Percentiles rank a stretch among this genome's conserved stretches.
phyloP scores from a whole-genome alignment of 2,113 vertebrate species.

The Dryoscopus gambensis region DNA sequence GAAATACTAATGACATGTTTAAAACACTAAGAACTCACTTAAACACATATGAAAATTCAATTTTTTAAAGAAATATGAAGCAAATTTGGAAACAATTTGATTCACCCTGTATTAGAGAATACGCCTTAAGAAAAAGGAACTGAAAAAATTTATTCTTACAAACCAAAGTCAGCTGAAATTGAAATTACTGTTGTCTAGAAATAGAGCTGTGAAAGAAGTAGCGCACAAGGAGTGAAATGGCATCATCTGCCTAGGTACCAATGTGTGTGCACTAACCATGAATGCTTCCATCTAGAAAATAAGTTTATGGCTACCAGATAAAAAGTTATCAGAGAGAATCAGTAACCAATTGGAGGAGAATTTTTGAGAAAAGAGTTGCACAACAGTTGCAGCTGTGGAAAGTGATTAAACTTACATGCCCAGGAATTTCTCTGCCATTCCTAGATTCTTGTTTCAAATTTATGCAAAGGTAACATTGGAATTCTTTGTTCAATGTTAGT shows the following conservation, averaged over 20 bases:
- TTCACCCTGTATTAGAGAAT: not conserved
- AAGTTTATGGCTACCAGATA: not conserved
- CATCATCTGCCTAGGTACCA: not conserved
- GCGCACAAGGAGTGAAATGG: not conserved
- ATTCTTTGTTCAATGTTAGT: not conserved
- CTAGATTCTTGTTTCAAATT: not conserved
- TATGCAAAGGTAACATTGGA: not conserved
- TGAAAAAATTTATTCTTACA: not conserved
- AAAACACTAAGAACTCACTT: not conserved
- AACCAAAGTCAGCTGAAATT: not conserved
- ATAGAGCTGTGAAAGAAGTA: not conserved
- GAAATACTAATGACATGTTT: not conserved
- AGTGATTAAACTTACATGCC: not conserved
- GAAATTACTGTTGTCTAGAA: not conserved
- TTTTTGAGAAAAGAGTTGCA: not conserved
- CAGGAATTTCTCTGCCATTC: not conserved
- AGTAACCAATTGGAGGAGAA: not conserved
- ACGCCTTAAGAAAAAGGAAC: not conserved
- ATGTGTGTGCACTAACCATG: not conserved
- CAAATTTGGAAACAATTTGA: not conserved
- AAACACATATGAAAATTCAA: rapidly evolving
- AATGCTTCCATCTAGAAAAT: not conserved
- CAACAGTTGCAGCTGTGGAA: not conserved
- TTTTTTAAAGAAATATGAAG: not conserved
- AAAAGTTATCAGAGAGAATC: not conserved